phyloP scores from a whole-genome alignment of 2,113 vertebrate genomes.

The Spea multiplicata region DNA sequence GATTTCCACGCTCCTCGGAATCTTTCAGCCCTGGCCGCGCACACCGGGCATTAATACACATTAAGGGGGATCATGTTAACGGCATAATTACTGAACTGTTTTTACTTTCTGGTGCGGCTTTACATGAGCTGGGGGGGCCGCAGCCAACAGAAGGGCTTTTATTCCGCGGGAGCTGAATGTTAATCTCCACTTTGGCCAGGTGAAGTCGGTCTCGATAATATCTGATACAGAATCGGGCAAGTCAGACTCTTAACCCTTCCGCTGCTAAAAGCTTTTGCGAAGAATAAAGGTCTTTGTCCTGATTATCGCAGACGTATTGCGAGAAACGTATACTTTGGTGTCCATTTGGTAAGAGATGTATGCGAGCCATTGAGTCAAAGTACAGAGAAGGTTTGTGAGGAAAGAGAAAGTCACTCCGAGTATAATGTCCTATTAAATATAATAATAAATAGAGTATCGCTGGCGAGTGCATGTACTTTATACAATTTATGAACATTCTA shows the following conservation, averaged over 20 bases:
- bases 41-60: conserved; percentile 42
- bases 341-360: background rate
- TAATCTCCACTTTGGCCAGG: conserved; percentile 14
- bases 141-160: conserved; percentile 32
- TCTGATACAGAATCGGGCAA: conserved; percentile 10
- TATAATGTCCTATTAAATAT: background rate
- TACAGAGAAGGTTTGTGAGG: background rate
- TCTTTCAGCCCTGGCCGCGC: conserved; percentile 18
- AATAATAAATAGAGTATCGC: too few species aligned
- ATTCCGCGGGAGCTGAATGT: conserved; percentile 8
- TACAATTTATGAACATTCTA: too few species aligned
- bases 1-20: conserved; percentile 27
- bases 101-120: conserved; percentile 33
- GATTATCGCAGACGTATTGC: conserved; percentile 1
- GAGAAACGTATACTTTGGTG: conserved; percentile 4
- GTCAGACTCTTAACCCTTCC: conserved; percentile 22
- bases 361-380: background rate
- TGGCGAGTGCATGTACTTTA: too few species aligned
- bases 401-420: background rate
- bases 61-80: conserved; percentile 44
- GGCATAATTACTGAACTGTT: conserved; percentile 37
- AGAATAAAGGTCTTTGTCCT: conserved; percentile 26
- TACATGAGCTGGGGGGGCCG: conserved; percentile 10
- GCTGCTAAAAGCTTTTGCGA: background rate
- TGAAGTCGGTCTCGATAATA: conserved; percentile 33